Percentiles rank a stretch among this genome's conserved stretches.
phyloP scores from a whole-genome alignment of 1,140 invertebrate species.

The Matsumurasca onukii region DNA sequence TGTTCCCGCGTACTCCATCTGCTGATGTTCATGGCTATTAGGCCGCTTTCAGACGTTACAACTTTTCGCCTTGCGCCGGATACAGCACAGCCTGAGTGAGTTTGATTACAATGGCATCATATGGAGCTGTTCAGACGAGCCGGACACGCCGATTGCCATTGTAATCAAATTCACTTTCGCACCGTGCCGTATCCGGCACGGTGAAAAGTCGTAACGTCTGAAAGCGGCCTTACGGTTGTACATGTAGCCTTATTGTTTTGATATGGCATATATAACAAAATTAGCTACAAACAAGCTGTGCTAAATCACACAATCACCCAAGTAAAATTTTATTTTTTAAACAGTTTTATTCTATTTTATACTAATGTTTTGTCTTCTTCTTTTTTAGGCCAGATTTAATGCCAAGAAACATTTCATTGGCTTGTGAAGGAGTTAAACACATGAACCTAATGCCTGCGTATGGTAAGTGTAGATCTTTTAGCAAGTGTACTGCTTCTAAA shows the following conservation, averaged over 20 bases:
- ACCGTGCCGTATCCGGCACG: no score
- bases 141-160: no score
- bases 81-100: no score
- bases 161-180: no score
- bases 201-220: no score
- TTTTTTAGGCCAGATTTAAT: constrained; percentile 77
- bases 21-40: no score
- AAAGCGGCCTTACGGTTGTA: neutral
- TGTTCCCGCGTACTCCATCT: no score
- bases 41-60: no score
- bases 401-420: constrained; percentile 81
- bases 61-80: no score
- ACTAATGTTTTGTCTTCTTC: neutral
- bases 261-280: neutral
- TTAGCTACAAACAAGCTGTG: neutral
- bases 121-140: no score
- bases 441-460: constrained; percentile 96
- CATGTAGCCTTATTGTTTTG: neutral
- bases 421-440: constrained; percentile 71
- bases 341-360: neutral
- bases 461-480: constrained; percentile 63
- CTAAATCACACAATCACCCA: neutral
- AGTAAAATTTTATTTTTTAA: neutral
- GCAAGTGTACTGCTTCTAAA: no score
- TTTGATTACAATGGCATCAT: no score